Evolutionary conservation across 2,797 vertebrate species (phyloP), one percentile per base, ranked within the genome.

Genomic region (Jordanella pulchra): DNA sequence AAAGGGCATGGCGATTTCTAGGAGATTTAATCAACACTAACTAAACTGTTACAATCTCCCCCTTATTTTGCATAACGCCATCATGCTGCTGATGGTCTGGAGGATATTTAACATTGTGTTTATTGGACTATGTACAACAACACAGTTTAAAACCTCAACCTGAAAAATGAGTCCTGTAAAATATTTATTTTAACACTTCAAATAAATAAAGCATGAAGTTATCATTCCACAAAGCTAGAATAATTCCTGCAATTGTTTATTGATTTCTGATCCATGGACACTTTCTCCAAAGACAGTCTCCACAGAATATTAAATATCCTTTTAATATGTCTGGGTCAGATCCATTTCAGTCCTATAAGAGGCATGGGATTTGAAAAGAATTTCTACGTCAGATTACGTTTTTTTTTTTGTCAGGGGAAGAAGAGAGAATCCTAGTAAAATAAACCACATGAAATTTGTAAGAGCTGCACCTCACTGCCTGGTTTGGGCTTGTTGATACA

Each of bases 401-500:
- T 58, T 32, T 25, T 54, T 56, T 77, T 72, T 84, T 70, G 72
- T 72, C 56, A 3, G 32, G 2, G 45, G 50, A 25, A 79, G 66
- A 77, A 65, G 48, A 75, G 84, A 79, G 75, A 63, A 78, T 84
- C 78, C 54, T 71, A 80, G 79, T 83, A 78, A 92, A 92, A 91
- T 79, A 90, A 90, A 90, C 87, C 85, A 63, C 82, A 79, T 75
- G 83, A 80, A 78, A 71, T 80, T 4, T 39, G 66, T 85, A 85
- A 89, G 79, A 50, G 13, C 72, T 75, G 81, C 73, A 84, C 84
- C 72, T 71, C 2, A 70, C 77, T 56, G 78, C 81, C 79, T 1
- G 23, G 58, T 76, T 69, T 67, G 51, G 64, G 86, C 67, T 81
- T 92, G 80, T 92, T 92, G 88, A 92, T 78, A 85, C 86, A 89